Conservation (phyloP, 2,888 invertebrate genomes). For the Xestia sexstrigata region DNA sequence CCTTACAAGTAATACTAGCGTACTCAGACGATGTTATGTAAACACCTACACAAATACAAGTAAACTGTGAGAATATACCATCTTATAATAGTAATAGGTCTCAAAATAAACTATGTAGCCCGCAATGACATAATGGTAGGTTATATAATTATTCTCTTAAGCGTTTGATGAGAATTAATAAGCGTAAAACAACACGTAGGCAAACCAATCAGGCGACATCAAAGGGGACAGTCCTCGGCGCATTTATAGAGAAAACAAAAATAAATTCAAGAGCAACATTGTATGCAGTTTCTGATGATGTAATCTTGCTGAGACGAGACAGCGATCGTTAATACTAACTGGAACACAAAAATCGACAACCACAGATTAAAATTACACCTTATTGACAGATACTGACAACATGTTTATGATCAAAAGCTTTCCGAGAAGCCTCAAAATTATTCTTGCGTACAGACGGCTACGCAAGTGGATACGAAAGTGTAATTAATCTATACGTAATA, state of each 20-base stretch:
- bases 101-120: slow-evolving; percentile 51
- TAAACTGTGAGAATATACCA: slow-evolving; percentile 36
- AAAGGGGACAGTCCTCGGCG: slow-evolving; percentile 63
- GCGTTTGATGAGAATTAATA: slow-evolving; percentile 61
- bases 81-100: slow-evolving; percentile 34
- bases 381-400: slow-evolving; percentile 61
- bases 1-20: slow-evolving; percentile 50
- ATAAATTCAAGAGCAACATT: slow-evolving; percentile 69
- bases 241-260: slow-evolving; percentile 65
- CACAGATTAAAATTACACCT: slow-evolving; percentile 60
- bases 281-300: slow-evolving; percentile 74
- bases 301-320: slow-evolving; percentile 67
- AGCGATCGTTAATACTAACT: slow-evolving; percentile 74
- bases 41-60: slow-evolving; percentile 42
- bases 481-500: slow-evolving; percentile 42
- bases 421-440: slow-evolving; percentile 30
- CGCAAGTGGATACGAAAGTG: slow-evolving; percentile 29
- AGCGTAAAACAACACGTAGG: slow-evolving; percentile 66
- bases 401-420: slow-evolving; percentile 55
- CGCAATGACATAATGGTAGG: slow-evolving; percentile 45
- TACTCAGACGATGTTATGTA: slow-evolving; percentile 64
- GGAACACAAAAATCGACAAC: slow-evolving; percentile 67
- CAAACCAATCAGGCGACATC: slow-evolving; percentile 64
- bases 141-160: slow-evolving; percentile 52
- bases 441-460: slow-evolving; percentile 14